A percentile compares a stretch with the other conserved stretches of the same genome.
Evolutionary conservation across 2,888 invertebrate species (phyloP).

Genomic region (Scaptomyza cyrtandrae): DNA sequence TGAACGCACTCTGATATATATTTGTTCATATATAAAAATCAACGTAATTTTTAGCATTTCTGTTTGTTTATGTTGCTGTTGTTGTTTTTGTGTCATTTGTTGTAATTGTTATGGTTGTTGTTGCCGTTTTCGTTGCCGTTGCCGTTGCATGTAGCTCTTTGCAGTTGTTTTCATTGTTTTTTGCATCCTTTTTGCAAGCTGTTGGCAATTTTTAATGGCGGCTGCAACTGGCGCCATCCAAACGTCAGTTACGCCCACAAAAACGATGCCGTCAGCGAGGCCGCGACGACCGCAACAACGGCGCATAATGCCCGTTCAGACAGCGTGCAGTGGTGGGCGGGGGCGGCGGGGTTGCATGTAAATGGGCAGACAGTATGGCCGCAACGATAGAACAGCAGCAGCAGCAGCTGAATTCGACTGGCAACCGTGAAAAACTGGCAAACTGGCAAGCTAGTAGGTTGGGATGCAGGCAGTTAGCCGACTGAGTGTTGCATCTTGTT

Average conservation of each 20-base stretch:
- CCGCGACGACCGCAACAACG: slow-evolving; percentile 50
- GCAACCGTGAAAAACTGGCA: slow-evolving; percentile 1
- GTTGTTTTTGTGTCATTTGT: slow-evolving; percentile 12
- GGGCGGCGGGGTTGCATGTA: neutral
- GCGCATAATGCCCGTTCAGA: slow-evolving; percentile 32
- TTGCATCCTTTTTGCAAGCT: slow-evolving; percentile 50
- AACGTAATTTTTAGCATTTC: slow-evolving; percentile 14
- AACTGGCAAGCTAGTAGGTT: slow-evolving; percentile 1
- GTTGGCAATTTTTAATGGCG: slow-evolving; percentile 68
- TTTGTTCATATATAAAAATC: slow-evolving; percentile 43
- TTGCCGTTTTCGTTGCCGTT: slow-evolving; percentile 5
- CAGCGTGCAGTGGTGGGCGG: neutral
- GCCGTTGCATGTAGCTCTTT: slow-evolving; percentile 16
- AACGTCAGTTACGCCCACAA: slow-evolving; percentile 43
- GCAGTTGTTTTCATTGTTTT: slow-evolving; percentile 43
- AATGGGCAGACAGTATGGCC: slow-evolving; percentile 47
- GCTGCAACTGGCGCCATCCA: slow-evolving; percentile 47
- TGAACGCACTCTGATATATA: slow-evolving; percentile 45
- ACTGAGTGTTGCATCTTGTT: slow-evolving; percentile 74
- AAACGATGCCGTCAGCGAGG: slow-evolving; percentile 27
- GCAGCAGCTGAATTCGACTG: slow-evolving; percentile 4
- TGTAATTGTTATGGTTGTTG: slow-evolving; percentile 6
- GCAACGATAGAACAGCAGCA: slow-evolving; percentile 19
- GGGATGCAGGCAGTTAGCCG: slow-evolving; percentile 48
- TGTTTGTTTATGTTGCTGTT: slow-evolving; percentile 13